A percentile compares a stretch with the other conserved stretches of the same genome.
Conservation (phyloP, 2,888 invertebrate genomes). For the Nephrotoma appendiculata region DNA sequence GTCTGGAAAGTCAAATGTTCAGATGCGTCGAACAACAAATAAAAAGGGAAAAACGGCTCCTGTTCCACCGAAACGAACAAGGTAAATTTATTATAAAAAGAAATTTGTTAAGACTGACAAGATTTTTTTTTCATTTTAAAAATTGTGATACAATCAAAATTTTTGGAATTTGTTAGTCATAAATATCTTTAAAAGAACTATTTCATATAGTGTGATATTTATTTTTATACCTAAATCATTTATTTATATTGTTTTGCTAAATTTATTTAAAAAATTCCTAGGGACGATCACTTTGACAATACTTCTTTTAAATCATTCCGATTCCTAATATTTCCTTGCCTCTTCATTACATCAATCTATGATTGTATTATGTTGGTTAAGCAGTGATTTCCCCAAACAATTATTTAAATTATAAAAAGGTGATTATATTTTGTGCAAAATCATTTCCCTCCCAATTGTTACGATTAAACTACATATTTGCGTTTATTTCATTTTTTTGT, state of each 20-base stretch:
- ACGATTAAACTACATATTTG: neutral
- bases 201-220: neutral
- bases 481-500: neutral
- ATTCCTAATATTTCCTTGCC: neutral
- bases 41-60: constrained; percentile 88
- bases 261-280: neutral
- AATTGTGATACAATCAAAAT: constrained; percentile 19
- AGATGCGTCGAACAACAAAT: constrained; percentile 74
- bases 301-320: neutral
- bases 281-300: neutral
- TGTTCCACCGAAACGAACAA: constrained; percentile 88
- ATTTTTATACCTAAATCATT: neutral
- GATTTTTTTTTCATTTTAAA: neutral
- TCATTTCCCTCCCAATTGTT: neutral
- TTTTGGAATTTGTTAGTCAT: neutral
- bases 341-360: neutral
- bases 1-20: constrained; percentile 49
- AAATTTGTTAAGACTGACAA: neutral
- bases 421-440: neutral
- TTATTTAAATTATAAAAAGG: neutral
- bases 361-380: neutral
- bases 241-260: neutral
- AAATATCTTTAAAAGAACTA: neutral
- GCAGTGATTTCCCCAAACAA: neutral
- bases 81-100: constrained; percentile 36